These are phyloP conservation scores for Basileuterus tristriatus DNA, from an alignment of 2,797 vertebrate species.

Conservation along the genomic window DNA sequence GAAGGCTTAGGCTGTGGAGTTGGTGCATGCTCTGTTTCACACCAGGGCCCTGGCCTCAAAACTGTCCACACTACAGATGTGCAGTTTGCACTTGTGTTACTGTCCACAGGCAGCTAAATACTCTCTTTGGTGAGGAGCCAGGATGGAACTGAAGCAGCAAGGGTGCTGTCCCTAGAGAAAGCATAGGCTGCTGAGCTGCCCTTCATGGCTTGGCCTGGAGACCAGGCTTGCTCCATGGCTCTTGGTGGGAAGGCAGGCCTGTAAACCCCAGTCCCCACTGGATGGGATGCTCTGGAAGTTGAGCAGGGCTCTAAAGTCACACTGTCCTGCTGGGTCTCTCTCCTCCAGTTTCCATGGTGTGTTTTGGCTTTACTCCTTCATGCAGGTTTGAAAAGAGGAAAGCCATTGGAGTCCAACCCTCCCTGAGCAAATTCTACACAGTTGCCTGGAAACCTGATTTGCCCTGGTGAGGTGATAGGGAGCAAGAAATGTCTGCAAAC, in stretches of 20 bases:
- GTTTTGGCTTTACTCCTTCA: background rate
- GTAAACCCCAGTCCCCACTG: background rate
- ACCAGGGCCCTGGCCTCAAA: background rate
- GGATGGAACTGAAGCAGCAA: background rate
- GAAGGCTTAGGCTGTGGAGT: background rate
- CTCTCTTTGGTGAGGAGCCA: background rate
- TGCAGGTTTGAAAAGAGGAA: background rate
- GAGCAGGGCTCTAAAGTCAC: background rate
- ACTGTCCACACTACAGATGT: fast-evolving
- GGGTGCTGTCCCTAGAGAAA: background rate
- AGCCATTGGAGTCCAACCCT: background rate
- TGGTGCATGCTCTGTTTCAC: fast-evolving
- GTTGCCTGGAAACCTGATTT: background rate
- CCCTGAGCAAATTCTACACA: background rate
- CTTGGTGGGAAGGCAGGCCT: background rate
- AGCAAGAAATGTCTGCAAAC: background rate
- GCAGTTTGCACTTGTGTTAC: background rate
- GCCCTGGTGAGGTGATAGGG: background rate
- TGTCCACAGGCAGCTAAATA: background rate
- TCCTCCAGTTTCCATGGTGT: background rate
- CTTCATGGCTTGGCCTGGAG: background rate
- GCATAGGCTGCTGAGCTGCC: background rate
- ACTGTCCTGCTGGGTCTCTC: background rate
- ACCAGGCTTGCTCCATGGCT: background rate
- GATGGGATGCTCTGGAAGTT: background rate